A percentile compares a stretch with the other conserved stretches of the same genome.
Evolutionary conservation across 2,113 vertebrate species (phyloP).

Genomic region (Trematocara macrostoma): DNA sequence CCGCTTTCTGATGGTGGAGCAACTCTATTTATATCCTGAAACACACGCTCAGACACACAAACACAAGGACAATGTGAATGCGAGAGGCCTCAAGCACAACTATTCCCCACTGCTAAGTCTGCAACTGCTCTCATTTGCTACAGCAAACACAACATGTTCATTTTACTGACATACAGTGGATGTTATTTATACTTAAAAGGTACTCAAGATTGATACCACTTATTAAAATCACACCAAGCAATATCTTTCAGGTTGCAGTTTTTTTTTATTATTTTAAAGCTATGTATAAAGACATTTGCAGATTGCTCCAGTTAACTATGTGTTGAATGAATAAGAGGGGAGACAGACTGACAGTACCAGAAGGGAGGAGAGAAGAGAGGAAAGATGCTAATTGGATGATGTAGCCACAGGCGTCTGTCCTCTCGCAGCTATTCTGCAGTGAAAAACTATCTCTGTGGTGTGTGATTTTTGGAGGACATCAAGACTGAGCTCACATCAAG

Average conservation of each 20-base stretch:
- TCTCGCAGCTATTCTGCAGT: neutral
- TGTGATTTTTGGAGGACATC: neutral
- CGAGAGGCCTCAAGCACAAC: slow-evolving; percentile 51
- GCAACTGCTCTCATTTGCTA: slow-evolving; percentile 3
- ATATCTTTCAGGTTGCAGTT: neutral
- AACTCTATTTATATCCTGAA: slow-evolving; percentile 59
- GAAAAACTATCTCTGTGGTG: neutral
- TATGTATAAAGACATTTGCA: neutral
- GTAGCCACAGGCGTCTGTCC: neutral
- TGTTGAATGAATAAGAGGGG: neutral
- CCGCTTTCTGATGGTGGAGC: slow-evolving; percentile 39
- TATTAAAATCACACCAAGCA: neutral
- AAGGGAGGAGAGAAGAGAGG: neutral
- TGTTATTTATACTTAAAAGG: neutral
- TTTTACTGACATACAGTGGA: neutral
- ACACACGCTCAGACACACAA: neutral
- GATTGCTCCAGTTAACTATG: slow-evolving; percentile 14
- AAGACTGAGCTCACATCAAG: neutral
- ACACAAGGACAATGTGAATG: slow-evolving; percentile 37
- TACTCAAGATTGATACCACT: neutral
- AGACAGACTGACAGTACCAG: slow-evolving; percentile 24
- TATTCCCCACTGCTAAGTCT: slow-evolving; percentile 21
- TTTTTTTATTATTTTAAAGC: neutral
- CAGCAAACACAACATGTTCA: neutral
- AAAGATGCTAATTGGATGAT: neutral